Evolutionary conservation across 2,888 invertebrate genomes (phyloP).

Genomic region (Steinernema carpocapsae): DNA sequence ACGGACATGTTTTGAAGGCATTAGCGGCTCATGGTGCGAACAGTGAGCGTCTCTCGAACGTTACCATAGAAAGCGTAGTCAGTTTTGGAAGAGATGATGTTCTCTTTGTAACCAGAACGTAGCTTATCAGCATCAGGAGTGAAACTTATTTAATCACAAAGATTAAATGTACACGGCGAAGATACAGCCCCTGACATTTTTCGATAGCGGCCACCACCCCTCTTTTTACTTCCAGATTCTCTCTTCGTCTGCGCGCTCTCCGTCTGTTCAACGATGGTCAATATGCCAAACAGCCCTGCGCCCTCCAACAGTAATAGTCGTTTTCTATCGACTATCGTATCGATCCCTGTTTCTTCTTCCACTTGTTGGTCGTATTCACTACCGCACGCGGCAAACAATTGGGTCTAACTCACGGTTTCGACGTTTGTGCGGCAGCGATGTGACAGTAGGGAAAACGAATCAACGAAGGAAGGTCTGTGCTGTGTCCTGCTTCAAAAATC

Average conservation of each 20-base stretch:
- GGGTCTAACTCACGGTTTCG: conserved; percentile 33
- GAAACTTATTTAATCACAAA: conserved; percentile 25
- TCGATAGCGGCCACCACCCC: conserved; percentile 24
- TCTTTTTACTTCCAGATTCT: conserved; percentile 25
- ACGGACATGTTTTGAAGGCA: too few species aligned
- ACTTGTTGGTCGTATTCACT: conserved; percentile 13
- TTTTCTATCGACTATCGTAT: conserved; percentile 35
- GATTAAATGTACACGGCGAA: conserved; percentile 15
- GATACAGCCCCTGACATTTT: conserved; percentile 32
- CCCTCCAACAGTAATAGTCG: conserved; percentile 34
- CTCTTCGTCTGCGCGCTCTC: conserved; percentile 31
- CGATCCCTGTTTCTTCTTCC: conserved; percentile 26
- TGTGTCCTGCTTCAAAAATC: conserved; percentile 31
- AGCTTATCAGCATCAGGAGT: not conserved
- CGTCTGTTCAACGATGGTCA: conserved; percentile 18
- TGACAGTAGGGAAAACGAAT: conserved; percentile 26
- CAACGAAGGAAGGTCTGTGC: conserved; percentile 4
- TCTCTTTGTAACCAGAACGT: too few species aligned
- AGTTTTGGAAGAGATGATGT: too few species aligned
- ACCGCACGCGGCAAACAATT: conserved; percentile 34
- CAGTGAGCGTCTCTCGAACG: too few species aligned
- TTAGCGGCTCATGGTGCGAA: too few species aligned
- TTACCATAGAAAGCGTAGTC: too few species aligned
- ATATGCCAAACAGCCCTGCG: conserved; percentile 34
- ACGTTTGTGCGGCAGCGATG: conserved; percentile 32